These are phyloP conservation scores for Melanotaenia trifasciata DNA, from an alignment of 2,797 vertebrate species.

Conservation along the genomic window DNA sequence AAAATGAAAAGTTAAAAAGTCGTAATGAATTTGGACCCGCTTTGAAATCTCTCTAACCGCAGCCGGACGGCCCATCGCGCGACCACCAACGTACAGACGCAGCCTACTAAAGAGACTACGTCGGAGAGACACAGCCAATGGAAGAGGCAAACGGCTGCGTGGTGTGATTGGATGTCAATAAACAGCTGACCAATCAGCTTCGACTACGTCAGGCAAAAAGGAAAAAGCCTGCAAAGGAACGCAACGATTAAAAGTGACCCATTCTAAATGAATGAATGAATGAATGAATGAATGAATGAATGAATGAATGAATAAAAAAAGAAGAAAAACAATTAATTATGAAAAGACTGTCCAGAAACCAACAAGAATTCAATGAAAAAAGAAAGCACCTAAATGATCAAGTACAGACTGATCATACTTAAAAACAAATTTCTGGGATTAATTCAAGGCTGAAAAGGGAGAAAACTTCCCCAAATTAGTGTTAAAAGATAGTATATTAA, in stretches of 20 bases:
- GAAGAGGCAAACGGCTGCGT: constrained; percentile 24
- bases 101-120: constrained; percentile 41
- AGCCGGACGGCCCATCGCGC: constrained; percentile 43
- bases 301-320: neutral
- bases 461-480: no score
- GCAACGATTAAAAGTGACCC: constrained; percentile 8
- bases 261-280: no score
- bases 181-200: constrained; percentile 67
- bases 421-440: no score
- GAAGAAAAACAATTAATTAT: neutral
- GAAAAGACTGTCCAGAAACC: no score
- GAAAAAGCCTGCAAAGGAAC: constrained; percentile 10
- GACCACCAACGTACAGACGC: constrained; percentile 13
- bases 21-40: fast-evolving
- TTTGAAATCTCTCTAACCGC: fast-evolving
- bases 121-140: constrained; percentile 31
- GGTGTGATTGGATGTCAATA: constrained; percentile 74
- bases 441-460: no score
- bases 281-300: no score
- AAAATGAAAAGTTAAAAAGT: neutral
- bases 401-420: no score
- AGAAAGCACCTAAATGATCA: no score
- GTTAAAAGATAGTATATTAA: no score
- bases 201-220: constrained; percentile 46
- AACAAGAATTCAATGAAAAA: no score